Conservation (phyloP, 2,113 vertebrate species). For the Amia ocellicauda region DNA sequence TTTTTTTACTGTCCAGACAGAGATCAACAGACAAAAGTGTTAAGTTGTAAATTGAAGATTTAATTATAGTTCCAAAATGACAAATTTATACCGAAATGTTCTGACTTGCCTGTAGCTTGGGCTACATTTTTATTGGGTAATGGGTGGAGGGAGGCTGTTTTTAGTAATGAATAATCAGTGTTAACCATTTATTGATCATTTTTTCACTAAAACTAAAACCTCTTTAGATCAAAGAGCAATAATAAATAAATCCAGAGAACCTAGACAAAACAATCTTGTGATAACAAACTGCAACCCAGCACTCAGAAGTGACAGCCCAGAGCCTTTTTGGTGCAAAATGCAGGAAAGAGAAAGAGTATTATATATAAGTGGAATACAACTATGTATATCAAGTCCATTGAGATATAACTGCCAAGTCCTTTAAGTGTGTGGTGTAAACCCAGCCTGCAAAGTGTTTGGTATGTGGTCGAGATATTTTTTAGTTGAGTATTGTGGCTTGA, state of each 20-base stretch:
- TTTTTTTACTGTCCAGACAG: no score
- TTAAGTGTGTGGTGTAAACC: not conserved
- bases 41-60: no score
- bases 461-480: not conserved
- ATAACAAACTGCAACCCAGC: not conserved
- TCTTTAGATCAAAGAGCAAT: constrained; percentile 3
- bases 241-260: not conserved
- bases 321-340: not conserved
- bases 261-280: not conserved
- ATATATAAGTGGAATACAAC: not conserved
- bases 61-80: no score
- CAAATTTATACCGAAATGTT: no score
- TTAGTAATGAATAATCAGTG: constrained; percentile 15
- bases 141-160: constrained; percentile 5
- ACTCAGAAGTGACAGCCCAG: constrained; percentile 11
- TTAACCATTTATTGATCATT: constrained; percentile 25
- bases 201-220: constrained; percentile 23
- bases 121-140: not conserved
- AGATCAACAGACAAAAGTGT: no score
- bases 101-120: no score
- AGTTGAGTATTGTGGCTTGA: no score
- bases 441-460: not conserved
- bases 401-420: not conserved
- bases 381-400: not conserved
- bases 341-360: not conserved